Evolutionary conservation across 2,888 invertebrate genomes (phyloP).

Genomic region (Morpho achilles): DNA sequence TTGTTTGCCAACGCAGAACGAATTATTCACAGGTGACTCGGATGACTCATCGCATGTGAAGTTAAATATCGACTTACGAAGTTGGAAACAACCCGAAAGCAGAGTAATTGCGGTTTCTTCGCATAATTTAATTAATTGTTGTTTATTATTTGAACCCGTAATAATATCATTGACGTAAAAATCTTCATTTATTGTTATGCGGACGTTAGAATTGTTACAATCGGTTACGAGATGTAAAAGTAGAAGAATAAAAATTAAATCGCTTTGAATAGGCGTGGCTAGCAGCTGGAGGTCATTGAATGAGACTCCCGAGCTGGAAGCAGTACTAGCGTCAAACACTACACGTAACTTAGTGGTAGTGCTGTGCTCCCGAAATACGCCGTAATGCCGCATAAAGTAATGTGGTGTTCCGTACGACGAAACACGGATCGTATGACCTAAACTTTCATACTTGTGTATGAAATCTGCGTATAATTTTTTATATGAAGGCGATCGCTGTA

Average conservation of each 20-base stretch:
- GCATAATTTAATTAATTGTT: slow-evolving; percentile 3
- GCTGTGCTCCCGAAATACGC: slow-evolving; percentile 22
- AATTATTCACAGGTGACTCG: neutral
- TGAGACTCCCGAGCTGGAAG: slow-evolving; percentile 16
- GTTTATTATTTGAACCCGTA: slow-evolving; percentile 22
- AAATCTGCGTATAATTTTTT: slow-evolving; percentile 26
- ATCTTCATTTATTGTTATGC: slow-evolving; percentile 14
- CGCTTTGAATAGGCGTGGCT: slow-evolving; percentile 29
- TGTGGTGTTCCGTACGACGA: slow-evolving; percentile 6
- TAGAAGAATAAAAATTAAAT: slow-evolving; percentile 30
- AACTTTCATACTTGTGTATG: slow-evolving; percentile 22
- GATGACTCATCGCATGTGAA: neutral
- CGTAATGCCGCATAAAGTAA: slow-evolving; percentile 26
- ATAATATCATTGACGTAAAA: slow-evolving; percentile 34
- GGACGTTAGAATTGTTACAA: slow-evolving; percentile 25
- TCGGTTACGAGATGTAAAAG: slow-evolving; percentile 36
- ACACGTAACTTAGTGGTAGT: neutral
- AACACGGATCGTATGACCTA: slow-evolving; percentile 26
- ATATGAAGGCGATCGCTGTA: slow-evolving; percentile 13
- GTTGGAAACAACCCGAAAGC: slow-evolving; percentile 17
- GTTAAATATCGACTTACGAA: slow-evolving; percentile 24
- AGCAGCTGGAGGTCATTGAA: slow-evolving; percentile 28
- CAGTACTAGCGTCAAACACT: slow-evolving; percentile 15
- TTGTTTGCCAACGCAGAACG: neutral
- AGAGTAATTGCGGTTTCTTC: slow-evolving; percentile 2